Percentiles rank a stretch among this genome's conserved stretches.
Conservation (phyloP, 2,797 vertebrate genomes). For the Lophura swinhoii region DNA sequence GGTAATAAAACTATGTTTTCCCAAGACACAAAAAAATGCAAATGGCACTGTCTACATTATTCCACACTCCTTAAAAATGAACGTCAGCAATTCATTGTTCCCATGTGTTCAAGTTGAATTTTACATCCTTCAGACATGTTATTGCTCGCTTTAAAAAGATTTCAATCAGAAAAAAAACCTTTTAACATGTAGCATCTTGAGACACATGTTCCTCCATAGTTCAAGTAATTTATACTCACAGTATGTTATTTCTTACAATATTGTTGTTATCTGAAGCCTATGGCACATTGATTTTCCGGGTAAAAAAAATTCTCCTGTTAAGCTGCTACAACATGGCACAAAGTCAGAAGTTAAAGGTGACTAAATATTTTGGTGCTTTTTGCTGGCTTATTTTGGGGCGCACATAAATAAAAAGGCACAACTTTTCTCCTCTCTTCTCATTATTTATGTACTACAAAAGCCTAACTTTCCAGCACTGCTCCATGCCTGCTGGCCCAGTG, state of each 20-base stretch:
- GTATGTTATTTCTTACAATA: neutral
- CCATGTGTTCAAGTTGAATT: neutral
- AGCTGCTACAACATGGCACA: slow-evolving; percentile 39
- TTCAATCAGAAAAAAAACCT: neutral
- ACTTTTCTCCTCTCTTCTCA: neutral
- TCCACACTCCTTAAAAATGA: neutral
- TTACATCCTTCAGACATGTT: neutral
- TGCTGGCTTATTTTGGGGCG: slow-evolving; percentile 53
- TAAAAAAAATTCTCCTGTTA: neutral
- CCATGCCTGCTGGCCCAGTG: slow-evolving; percentile 58
- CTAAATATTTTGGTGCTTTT: neutral
- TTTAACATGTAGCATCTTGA: neutral
- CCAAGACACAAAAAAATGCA: neutral
- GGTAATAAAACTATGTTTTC: neutral
- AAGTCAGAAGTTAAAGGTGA: neutral
- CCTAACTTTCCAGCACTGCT: slow-evolving; percentile 27
- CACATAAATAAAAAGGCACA: slow-evolving; percentile 67
- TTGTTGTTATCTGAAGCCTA: neutral
- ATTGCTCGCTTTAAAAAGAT: neutral
- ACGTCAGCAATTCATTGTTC: neutral
- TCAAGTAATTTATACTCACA: neutral
- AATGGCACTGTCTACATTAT: neutral
- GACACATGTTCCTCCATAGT: neutral
- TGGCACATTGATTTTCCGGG: neutral
- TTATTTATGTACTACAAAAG: slow-evolving; percentile 12